Conservation (phyloP, 1,140 invertebrate species). For the Panagrolaimus sp. region DNA sequence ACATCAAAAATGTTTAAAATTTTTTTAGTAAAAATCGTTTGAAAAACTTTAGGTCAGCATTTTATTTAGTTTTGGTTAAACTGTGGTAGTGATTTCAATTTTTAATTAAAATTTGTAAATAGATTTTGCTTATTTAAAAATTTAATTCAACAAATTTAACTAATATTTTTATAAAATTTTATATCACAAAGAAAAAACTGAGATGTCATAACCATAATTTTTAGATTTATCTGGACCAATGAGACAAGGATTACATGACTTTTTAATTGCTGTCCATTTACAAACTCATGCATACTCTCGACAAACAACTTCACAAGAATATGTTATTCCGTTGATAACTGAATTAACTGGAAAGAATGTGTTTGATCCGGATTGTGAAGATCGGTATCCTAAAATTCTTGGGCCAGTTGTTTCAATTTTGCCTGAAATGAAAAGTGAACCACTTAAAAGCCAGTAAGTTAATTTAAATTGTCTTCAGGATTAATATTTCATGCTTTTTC, state of each 20-base stretch:
- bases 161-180: constrained; percentile 12
- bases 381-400: constrained; percentile 73
- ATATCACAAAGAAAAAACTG: constrained; percentile 15
- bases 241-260: constrained; percentile 89
- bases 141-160: neutral
- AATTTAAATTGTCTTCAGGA: too few species aligned
- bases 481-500: too few species aligned
- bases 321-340: constrained; percentile 81
- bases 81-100: too few species aligned
- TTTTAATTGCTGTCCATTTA: constrained; percentile 89
- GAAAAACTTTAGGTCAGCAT: too few species aligned
- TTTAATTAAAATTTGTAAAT: too few species aligned
- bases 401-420: constrained; percentile 79
- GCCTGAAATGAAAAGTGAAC: constrained; percentile 81
- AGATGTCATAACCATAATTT: constrained; percentile 18
- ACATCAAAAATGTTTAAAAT: too few species aligned
- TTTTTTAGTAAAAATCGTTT: too few species aligned
- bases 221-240: constrained; percentile 88
- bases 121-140: constrained; percentile 16
- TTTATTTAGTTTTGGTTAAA: too few species aligned
- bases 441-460: constrained; percentile 36
- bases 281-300: constrained; percentile 90
- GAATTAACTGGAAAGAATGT: constrained; percentile 80
- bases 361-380: constrained; percentile 72
- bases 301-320: constrained; percentile 93